Percentiles rank a stretch among this genome's conserved stretches.
phyloP scores from a whole-genome alignment of 2,888 invertebrate genomes.

The Drosophila leonis region DNA sequence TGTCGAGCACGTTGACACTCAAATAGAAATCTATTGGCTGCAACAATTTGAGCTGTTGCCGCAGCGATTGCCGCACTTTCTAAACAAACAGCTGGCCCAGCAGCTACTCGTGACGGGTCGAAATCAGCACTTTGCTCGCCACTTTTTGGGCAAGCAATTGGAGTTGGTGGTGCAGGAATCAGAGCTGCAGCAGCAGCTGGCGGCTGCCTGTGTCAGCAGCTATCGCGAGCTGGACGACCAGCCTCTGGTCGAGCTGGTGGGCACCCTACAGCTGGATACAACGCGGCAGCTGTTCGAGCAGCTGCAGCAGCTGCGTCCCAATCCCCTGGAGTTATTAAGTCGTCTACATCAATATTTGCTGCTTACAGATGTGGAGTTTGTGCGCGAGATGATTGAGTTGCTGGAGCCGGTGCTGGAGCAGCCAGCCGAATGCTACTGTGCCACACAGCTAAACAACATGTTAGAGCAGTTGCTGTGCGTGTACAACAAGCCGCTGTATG shows the following conservation, averaged over 20 bases:
- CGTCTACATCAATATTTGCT: slow-evolving; percentile 49
- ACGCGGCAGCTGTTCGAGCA: slow-evolving; percentile 27
- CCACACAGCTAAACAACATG: slow-evolving; percentile 15
- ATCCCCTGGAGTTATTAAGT: slow-evolving; percentile 18
- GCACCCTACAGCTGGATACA: slow-evolving; percentile 16
- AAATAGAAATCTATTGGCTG: slow-evolving; percentile 33
- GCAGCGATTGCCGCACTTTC: slow-evolving; percentile 34
- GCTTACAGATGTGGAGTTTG: slow-evolving; percentile 44
- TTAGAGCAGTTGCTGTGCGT: slow-evolving; percentile 24
- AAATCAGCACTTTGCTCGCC: slow-evolving; percentile 18
- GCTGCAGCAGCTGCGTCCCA: not conserved
- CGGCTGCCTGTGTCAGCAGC: not conserved
- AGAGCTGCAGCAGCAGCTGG: slow-evolving; percentile 16
- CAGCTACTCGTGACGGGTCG: slow-evolving; percentile 42
- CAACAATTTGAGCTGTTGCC: slow-evolving; percentile 27
- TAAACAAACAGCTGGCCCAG: slow-evolving; percentile 13
- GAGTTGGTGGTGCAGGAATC: not conserved
- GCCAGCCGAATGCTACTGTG: slow-evolving; percentile 20
- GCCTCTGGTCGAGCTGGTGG: slow-evolving; percentile 16
- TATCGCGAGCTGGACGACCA: slow-evolving; percentile 22
- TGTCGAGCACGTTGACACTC: not conserved
- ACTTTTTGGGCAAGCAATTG: slow-evolving; percentile 14
- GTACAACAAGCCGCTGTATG: slow-evolving; percentile 18
- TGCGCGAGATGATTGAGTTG: slow-evolving; percentile 29
- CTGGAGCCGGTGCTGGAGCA: slow-evolving; percentile 46